A percentile compares a stretch with the other conserved stretches of the same genome.
These are phyloP conservation scores for Metellina segmentata DNA, from an alignment of 2,888 invertebrate genomes.

Conservation along the genomic window DNA sequence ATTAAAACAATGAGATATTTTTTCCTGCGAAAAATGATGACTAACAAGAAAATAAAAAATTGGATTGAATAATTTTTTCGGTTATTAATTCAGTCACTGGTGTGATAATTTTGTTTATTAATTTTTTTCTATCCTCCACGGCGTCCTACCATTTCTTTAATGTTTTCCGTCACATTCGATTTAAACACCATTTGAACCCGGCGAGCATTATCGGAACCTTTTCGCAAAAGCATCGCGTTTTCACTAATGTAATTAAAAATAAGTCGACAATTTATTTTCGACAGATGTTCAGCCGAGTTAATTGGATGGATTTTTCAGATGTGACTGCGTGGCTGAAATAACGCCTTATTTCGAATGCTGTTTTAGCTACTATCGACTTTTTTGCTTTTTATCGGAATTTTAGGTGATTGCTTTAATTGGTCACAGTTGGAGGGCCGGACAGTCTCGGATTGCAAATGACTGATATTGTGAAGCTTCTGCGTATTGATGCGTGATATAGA, in stretches of 20 bases:
- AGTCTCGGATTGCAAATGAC: too few relatives aligned
- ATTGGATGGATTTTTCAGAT: conserved; percentile 12
- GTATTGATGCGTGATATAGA: too few relatives aligned
- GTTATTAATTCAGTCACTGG: conserved; percentile 43
- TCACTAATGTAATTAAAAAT: conserved; percentile 23
- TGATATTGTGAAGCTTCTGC: too few relatives aligned
- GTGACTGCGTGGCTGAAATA: background rate
- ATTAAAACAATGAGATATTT: conserved; percentile 59
- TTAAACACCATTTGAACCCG: conserved; percentile 24
- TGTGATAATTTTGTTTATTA: conserved; percentile 16
- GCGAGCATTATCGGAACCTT: conserved; percentile 11
- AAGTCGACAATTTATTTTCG: conserved; percentile 38
- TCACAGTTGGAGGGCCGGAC: background rate
- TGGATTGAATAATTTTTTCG: conserved; percentile 1
- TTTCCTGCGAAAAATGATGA: conserved; percentile 33
- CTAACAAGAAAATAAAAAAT: conserved; percentile 6
- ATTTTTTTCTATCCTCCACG: background rate
- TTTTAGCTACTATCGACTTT: background rate
- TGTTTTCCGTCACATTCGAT: conserved; percentile 33
- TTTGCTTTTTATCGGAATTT: background rate
- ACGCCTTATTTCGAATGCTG: background rate
- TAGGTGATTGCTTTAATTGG: background rate
- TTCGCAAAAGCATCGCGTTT: background rate
- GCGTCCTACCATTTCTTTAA: conserved; percentile 9
- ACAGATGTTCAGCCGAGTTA: conserved; percentile 22